Evolutionary conservation across 2,888 invertebrate species (phyloP).

Genomic region (Papilio demoleus): DNA sequence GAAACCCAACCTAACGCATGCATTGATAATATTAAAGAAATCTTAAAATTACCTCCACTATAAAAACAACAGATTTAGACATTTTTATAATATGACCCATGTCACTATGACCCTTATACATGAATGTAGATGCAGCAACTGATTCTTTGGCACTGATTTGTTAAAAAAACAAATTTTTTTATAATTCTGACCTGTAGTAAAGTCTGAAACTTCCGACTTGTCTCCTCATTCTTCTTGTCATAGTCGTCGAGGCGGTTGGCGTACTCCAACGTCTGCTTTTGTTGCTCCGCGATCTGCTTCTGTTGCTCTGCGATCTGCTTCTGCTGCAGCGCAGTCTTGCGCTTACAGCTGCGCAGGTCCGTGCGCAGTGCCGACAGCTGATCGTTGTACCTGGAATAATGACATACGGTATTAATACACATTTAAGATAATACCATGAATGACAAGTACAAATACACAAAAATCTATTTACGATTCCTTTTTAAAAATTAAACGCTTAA

Average conservation of each 20-base stretch:
- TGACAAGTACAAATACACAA: too few species aligned
- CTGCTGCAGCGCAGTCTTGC: constrained; percentile 92
- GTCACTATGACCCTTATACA: too few species aligned
- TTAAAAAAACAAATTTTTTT: too few species aligned
- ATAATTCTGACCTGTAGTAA: constrained; percentile 86
- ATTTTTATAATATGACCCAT: neutral
- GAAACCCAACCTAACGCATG: neutral
- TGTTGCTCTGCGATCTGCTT: constrained; percentile 92
- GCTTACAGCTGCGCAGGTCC: constrained; percentile 91
- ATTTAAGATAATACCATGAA: too few species aligned
- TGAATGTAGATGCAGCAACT: too few species aligned
- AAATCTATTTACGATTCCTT: too few species aligned
- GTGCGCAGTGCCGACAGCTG: constrained; percentile 90
- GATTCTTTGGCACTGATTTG: too few species aligned
- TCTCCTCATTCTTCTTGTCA: constrained; percentile 95
- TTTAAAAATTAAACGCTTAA: too few species aligned
- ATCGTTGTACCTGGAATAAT: constrained; percentile 87
- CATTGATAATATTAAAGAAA: neutral
- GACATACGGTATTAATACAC: neutral
- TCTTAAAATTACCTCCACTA: neutral
- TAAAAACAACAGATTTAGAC: neutral
- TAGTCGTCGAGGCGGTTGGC: constrained; percentile 94
- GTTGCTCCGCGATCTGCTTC: constrained; percentile 88
- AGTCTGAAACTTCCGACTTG: constrained; percentile 94
- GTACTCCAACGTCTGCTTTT: constrained; percentile 90